Base-by-base conservation (phyloP, 2,888 invertebrate species). In the Diplolepis rosae region DNA sequence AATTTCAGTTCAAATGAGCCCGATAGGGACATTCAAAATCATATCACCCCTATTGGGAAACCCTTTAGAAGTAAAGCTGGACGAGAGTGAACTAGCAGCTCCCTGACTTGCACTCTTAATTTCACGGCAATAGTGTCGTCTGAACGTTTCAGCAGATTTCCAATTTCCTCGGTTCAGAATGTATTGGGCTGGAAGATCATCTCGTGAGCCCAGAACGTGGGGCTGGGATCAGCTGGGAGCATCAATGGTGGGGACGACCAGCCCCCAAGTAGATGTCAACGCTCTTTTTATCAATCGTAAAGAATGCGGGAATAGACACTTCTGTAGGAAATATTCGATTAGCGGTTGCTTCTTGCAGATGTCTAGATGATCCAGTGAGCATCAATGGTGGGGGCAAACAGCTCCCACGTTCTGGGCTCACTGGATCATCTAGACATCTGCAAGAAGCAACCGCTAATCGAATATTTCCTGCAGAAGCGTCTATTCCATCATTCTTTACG, bases 341-440 rank as follows among this genome's bases (percentile, higher is more conserved):
- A 27, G 76, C 73, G 6, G 77, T 79, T n/a, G 75, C 78, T 15
- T 74, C 77, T 30, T 50, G 66, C 1, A 22, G 66, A 5, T 79
- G 79, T 76, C 15, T 76, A 18, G 74, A 77, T 42, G 66, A 76
- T n/a, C n/a, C n/a, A n/a, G n/a, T n/a, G n/a, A n/a, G n/a, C n/a
- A n/a, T n/a, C n/a, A n/a, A n/a, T n/a, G n/a, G n/a, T n/a, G n/a
- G n/a, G n/a, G n/a, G n/a, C n/a, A n/a, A n/a, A n/a, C n/a, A n/a
- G n/a, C n/a, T n/a, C n/a, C n/a, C n/a, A n/a, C n/a, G n/a, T n/a
- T n/a, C n/a, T n/a, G n/a, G n/a, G n/a, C n/a, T n/a, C n/a, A n/a
- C n/a, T n/a, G n/a, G n/a, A n/a, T 76, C 66, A 42, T 77, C 74
- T 18, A 76, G 15, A 76, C 79, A 79, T 5, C 66, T 22, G 1